A percentile compares a stretch with the other conserved stretches of the same genome.
Evolutionary conservation across 1,140 invertebrate species (phyloP).

Genomic region (Apis dorsata): DNA sequence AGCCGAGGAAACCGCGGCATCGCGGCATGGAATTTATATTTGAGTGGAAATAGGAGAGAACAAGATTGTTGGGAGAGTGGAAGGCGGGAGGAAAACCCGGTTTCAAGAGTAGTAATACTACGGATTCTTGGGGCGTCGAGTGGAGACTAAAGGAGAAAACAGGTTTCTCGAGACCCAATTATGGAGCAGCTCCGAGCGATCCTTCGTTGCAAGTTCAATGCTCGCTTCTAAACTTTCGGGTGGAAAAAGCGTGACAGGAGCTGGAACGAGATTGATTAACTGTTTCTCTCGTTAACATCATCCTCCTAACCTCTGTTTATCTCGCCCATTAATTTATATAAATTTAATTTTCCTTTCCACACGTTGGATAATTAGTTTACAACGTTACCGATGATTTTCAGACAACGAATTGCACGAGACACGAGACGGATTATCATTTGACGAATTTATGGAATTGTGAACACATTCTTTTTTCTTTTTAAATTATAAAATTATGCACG

Average conservation of each 20-base stretch:
- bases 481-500: too few species aligned
- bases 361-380: too few species aligned
- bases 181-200: conserved; percentile 18
- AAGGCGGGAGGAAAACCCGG: too few species aligned
- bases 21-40: not conserved
- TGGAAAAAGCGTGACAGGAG: not conserved
- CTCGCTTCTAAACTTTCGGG: conserved; percentile 30
- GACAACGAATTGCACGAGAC: too few species aligned
- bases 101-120: conserved; percentile 17
- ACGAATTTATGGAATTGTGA: too few species aligned
- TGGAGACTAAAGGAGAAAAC: conserved; percentile 30
- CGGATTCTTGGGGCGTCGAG: conserved; percentile 27
- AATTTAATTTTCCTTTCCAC: not conserved
- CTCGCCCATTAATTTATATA: not conserved
- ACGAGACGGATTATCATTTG: too few species aligned
- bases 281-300: not conserved
- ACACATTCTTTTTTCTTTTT: too few species aligned
- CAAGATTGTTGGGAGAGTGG: not conserved
- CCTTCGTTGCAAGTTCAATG: conserved; percentile 43
- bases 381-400: too few species aligned
- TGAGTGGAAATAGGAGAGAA: not conserved
- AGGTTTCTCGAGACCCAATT: conserved; percentile 41
- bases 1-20: not conserved
- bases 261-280: not conserved
- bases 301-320: not conserved